These are phyloP conservation scores for Drosophila melanosoma DNA, from an alignment of 2,888 invertebrate genomes.

Conservation along the genomic window DNA sequence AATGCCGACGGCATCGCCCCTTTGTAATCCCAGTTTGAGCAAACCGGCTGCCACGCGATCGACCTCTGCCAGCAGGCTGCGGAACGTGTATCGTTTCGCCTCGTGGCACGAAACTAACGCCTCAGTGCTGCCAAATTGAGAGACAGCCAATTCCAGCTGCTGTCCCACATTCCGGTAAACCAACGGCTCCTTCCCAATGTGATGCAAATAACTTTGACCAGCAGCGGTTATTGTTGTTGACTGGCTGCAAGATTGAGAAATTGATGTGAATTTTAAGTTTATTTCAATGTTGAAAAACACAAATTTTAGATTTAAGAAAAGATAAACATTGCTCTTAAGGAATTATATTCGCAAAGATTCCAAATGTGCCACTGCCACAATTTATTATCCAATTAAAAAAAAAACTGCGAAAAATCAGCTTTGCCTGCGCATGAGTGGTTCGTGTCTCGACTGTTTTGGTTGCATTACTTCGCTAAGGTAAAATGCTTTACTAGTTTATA, in stretches of 20 bases:
- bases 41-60: conserved; percentile 91
- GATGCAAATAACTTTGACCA: conserved; percentile 86
- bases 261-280: not conserved
- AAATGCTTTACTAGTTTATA: conserved; percentile 19
- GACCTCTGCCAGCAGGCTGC: conserved; percentile 85
- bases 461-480: not conserved
- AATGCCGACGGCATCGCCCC: conserved; percentile 91
- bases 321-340: not conserved
- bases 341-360: not conserved
- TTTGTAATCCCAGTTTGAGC: conserved; percentile 88
- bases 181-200: conserved; percentile 86
- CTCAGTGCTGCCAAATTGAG: conserved; percentile 86
- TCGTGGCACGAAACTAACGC: conserved; percentile 87
- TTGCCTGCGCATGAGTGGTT: not conserved
- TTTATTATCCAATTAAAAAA: not conserved
- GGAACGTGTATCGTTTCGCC: conserved; percentile 86
- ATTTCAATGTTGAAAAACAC: not conserved
- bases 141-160: conserved; percentile 86
- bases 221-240: conserved; percentile 33
- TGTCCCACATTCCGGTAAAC: conserved; percentile 87
- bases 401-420: not conserved
- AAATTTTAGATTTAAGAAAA: not conserved
- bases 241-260: conserved; percentile 29
- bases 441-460: not conserved
- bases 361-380: not conserved